Evolutionary conservation across 2,113 vertebrate genomes (phyloP), one percentile per base, ranked within the genome.

Genomic region (Romanogobio albipinnatus): DNA sequence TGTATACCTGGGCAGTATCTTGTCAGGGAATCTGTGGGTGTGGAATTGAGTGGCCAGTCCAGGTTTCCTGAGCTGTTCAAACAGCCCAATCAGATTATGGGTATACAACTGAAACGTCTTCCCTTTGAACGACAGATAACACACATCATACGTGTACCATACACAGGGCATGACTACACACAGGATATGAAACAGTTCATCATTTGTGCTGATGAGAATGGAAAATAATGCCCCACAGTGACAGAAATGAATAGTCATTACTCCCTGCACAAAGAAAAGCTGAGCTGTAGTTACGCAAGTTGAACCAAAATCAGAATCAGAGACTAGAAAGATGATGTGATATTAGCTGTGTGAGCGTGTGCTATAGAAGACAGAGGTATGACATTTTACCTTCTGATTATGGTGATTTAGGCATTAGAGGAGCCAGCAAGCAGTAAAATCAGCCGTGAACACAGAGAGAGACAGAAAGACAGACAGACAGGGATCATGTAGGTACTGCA

Each of bases 101-200:
- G 98, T 98, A 90, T 99, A 99, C 76, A 99, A 96, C 88, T 99
- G 98, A 93, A 98, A 98, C 14, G 96, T 96, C 95, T 97, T 99
- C 85, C 98, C 98, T 99, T 87, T 0, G 92, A 94, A 84, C 91
- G 39, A 82, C n/a, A 82, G 76, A 81, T 13, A 39, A 53, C 53
- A 77, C 51, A 49, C 8, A 58, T 79, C 49, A 56, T 13, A 82
- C 19, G 26, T 5, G 0, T 10, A 26, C 36, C 19, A 78, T 3
- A 78, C 53, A 75, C 45, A 59, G 47, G 3, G 24, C 26, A 36
- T 45, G 39, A 73, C 43, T 43, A 86, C 66, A 87, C 24, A 47
- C 84, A 85, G 33, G 45, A 56, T 58, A 62, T n/a, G 9, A 84
- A 33, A 56, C 3, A 79, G 76, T 29, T 70, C 6, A 14, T 36